These are phyloP conservation scores for Menidia beryllina DNA, from an alignment of 2,113 vertebrate genomes.

Conservation along the genomic window DNA sequence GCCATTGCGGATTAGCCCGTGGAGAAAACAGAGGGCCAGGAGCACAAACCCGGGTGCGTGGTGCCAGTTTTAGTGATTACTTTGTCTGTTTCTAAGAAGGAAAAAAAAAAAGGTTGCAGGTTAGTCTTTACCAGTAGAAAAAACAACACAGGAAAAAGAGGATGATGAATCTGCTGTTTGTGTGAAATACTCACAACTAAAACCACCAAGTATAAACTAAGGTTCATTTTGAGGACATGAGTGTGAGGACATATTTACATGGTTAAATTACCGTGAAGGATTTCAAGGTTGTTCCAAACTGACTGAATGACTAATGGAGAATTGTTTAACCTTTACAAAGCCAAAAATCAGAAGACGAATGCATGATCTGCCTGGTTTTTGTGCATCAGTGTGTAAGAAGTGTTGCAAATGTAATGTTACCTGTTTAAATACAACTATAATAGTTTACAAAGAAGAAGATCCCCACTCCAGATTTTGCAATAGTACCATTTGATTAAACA, in stretches of 20 bases:
- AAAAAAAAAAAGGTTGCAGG: constrained; percentile 29
- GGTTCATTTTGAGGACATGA: no score
- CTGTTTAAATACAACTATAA: no score
- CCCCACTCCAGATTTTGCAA: no score
- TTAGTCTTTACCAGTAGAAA: constrained; percentile 18
- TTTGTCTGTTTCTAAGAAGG: constrained; percentile 39
- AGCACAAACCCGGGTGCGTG: constrained; percentile 15
- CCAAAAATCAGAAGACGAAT: no score
- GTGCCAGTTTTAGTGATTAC: constrained; percentile 46
- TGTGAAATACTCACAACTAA: constrained; percentile 2
- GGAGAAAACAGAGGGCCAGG: constrained; percentile 15
- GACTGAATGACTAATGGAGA: not conserved
- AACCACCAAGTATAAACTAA: not conserved
- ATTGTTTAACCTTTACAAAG: no score
- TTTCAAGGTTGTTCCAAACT: not conserved
- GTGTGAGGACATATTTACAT: not conserved
- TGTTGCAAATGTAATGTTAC: no score
- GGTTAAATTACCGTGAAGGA: constrained; percentile 13
- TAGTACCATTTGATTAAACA: no score
- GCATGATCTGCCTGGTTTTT: no score
- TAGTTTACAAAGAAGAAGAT: no score
- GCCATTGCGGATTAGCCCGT: constrained; percentile 53
- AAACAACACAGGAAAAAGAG: not conserved
- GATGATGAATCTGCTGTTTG: constrained; percentile 9
- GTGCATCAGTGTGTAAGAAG: no score